Percentiles rank a stretch among this genome's conserved stretches.
Evolutionary conservation across 2,797 vertebrate species (phyloP).

Genomic region (Euthynnus affinis): DNA sequence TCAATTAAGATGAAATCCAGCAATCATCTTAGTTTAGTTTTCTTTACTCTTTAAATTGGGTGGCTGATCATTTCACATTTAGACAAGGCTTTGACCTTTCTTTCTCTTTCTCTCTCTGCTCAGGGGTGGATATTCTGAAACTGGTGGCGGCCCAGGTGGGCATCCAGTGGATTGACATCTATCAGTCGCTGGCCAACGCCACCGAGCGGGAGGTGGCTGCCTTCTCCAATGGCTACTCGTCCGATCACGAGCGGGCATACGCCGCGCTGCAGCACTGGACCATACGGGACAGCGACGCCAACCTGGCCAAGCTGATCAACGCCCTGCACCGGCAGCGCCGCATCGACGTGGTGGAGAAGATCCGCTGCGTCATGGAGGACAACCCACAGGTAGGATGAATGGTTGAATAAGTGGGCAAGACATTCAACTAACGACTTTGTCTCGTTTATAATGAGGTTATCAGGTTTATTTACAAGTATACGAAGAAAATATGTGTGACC

Average conservation of each 20-base stretch:
- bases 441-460: background rate
- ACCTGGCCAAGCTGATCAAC: slow-evolving; percentile 95
- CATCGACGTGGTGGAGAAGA: slow-evolving; percentile 97
- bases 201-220: slow-evolving; percentile 94
- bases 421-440: background rate
- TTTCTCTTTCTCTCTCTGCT: slow-evolving; percentile 5
- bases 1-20: slow-evolving; percentile 25
- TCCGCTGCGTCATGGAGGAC: slow-evolving; percentile 96
- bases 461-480: background rate
- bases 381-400: slow-evolving; percentile 89
- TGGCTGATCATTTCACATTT: background rate
- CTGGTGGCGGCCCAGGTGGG: slow-evolving; percentile 95
- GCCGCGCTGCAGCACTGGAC: slow-evolving; percentile 98
- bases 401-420: background rate
- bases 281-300: slow-evolving; percentile 93
- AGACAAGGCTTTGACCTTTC: background rate
- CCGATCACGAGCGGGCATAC: slow-evolving; percentile 93
- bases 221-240: slow-evolving; percentile 92
- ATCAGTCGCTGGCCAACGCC: slow-evolving; percentile 93
- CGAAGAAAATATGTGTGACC: slow-evolving; percentile 9
- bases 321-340: slow-evolving; percentile 94
- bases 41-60: background rate
- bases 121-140: slow-evolving; percentile 97
- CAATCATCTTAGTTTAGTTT: slow-evolving; percentile 4
- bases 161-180: slow-evolving; percentile 96